Percentiles rank a stretch among this genome's conserved stretches.
Conservation (phyloP, 2,797 vertebrate genomes). For the Dromococcyx pavoninus region DNA sequence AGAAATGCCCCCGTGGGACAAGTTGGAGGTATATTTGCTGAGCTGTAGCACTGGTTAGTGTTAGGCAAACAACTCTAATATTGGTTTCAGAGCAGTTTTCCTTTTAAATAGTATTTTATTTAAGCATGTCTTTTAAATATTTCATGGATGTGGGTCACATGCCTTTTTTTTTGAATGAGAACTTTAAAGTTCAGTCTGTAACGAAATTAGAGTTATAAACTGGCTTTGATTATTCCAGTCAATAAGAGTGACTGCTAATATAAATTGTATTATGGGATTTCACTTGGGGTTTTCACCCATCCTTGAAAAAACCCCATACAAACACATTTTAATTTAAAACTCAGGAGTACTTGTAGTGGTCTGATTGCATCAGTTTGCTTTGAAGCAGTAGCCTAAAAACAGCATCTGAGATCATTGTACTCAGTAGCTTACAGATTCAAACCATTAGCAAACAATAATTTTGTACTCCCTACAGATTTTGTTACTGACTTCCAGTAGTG, state of each 20-base stretch:
- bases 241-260: not conserved
- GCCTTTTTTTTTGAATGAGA: not conserved
- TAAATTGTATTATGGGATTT: not conserved
- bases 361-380: slow-evolving; percentile 33
- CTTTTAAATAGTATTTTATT: not conserved
- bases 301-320: not conserved
- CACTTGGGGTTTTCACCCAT: not conserved
- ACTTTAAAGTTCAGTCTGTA: not conserved
- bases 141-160: not conserved
- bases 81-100: not conserved
- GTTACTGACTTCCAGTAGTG: slow-evolving; percentile 58
- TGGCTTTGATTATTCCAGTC: not conserved
- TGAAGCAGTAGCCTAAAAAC: slow-evolving; percentile 32
- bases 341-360: not conserved
- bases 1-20: not conserved
- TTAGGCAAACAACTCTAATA: not conserved
- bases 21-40: not conserved
- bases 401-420: not conserved
- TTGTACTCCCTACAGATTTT: slow-evolving; percentile 47
- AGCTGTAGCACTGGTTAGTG: not conserved
- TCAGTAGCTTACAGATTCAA: slow-evolving; percentile 45
- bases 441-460: slow-evolving; percentile 60
- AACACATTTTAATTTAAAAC: not conserved
- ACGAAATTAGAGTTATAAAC: not conserved
- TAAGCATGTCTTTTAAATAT: not conserved